Conservation (phyloP, 2,888 invertebrate species). For the Andrena hattorfiana region DNA sequence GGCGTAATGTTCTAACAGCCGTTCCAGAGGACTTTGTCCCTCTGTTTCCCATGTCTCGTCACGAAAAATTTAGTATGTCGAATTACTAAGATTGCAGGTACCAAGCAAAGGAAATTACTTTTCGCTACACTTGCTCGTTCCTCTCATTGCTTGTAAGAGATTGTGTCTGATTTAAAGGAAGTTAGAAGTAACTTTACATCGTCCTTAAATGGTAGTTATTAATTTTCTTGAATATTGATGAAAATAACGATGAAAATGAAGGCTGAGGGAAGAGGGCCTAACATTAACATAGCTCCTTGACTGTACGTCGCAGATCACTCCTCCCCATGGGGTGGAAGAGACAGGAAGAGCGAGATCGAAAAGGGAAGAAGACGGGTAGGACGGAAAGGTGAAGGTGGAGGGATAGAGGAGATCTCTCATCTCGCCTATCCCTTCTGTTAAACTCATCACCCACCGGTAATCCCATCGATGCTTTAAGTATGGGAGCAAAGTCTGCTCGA, state of each 20-base stretch:
- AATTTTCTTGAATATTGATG: slow-evolving; percentile 55
- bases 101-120: too few species aligned
- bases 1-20: slow-evolving; percentile 41
- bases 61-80: not conserved
- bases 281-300: slow-evolving; percentile 52
- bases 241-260: slow-evolving; percentile 78
- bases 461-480: slow-evolving; percentile 83
- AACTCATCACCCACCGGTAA: slow-evolving; percentile 83
- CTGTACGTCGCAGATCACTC: slow-evolving; percentile 48
- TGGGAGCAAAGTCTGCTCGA: slow-evolving; percentile 73
- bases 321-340: slow-evolving; percentile 36
- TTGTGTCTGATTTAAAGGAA: too few species aligned
- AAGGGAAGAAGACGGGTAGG: slow-evolving; percentile 22
- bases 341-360: slow-evolving; percentile 53
- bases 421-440: slow-evolving; percentile 81
- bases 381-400: slow-evolving; percentile 52
- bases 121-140: too few species aligned
- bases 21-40: not conserved
- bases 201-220: not conserved
- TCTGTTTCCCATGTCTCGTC: not conserved
- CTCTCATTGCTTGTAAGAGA: too few species aligned
- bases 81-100: not conserved
- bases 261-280: slow-evolving; percentile 64
- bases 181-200: too few species aligned
- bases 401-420: slow-evolving; percentile 72